A percentile compares a stretch with the other conserved stretches of the same genome.
phyloP scores from a whole-genome alignment of 1,140 invertebrate species.

The Saccostrea cuccullata region DNA sequence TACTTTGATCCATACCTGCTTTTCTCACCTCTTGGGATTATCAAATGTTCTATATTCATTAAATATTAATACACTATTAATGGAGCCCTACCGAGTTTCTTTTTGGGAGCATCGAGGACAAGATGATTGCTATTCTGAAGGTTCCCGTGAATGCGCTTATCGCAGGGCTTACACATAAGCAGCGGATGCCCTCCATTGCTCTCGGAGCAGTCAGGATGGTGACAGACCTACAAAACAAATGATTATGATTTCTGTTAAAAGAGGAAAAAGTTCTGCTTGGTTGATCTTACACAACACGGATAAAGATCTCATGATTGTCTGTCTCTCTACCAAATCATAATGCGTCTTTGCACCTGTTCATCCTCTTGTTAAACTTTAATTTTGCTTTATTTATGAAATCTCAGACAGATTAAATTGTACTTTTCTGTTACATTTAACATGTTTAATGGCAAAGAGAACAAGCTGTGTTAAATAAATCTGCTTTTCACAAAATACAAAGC shows the following conservation, averaged over 20 bases:
- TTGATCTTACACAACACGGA: background rate
- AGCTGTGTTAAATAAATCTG: background rate
- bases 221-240: constrained; percentile 62
- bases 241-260: background rate
- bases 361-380: background rate
- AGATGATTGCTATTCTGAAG: constrained; percentile 64
- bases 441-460: background rate
- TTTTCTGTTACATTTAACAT: background rate
- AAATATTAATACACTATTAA: background rate
- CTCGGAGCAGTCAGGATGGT: constrained; percentile 68
- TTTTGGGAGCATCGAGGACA: constrained; percentile 64
- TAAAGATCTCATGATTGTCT: background rate
- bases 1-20: too few relatives aligned
- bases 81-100: constrained; percentile 47
- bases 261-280: background rate
- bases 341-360: background rate
- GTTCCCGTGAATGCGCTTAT: constrained; percentile 59
- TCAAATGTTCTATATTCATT: too few relatives aligned
- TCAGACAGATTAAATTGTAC: background rate
- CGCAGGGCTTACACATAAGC: constrained; percentile 65
- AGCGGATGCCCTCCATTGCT: constrained; percentile 60
- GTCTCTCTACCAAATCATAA: background rate
- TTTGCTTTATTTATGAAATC: background rate
- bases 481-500: too few relatives aligned
- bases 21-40: too few relatives aligned